Evolutionary conservation across 2,888 invertebrate species (phyloP).

Genomic region (Plebejus anna): DNA sequence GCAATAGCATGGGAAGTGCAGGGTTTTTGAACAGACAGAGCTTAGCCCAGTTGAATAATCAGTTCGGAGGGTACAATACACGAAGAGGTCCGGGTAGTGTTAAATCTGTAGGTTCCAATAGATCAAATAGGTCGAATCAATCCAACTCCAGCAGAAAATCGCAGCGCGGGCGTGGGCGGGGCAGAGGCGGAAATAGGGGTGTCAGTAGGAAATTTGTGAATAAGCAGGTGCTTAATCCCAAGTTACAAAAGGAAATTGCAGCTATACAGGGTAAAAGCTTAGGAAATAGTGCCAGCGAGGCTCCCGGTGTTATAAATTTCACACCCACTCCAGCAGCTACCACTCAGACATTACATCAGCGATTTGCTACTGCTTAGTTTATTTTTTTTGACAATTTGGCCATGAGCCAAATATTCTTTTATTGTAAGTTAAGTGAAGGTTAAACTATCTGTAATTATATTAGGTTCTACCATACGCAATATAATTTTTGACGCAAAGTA

Average conservation of each 20-base stretch:
- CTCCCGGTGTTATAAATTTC: conserved; percentile 51
- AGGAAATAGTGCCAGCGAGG: conserved; percentile 41
- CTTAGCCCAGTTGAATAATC: conserved; percentile 62
- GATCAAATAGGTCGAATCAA: conserved; percentile 54
- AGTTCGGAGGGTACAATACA: conserved; percentile 57
- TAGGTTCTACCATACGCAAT: neutral
- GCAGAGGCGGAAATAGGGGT: conserved; percentile 58
- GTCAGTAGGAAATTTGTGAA: conserved; percentile 63
- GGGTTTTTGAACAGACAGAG: conserved; percentile 65
- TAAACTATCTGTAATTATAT: neutral
- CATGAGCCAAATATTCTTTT: neutral
- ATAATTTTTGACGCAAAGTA: neutral
- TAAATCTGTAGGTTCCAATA: conserved; percentile 65
- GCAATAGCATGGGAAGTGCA: conserved; percentile 65
- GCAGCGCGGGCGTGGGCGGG: conserved; percentile 53
- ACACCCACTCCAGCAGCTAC: conserved; percentile 66
- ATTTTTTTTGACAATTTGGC: conserved; percentile 12
- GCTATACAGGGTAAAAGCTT: conserved; percentile 64
- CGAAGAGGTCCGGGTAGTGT: conserved; percentile 68
- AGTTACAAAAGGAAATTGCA: conserved; percentile 71
- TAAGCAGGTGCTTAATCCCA: conserved; percentile 64
- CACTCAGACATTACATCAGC: conserved; percentile 64
- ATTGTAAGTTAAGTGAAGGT: neutral
- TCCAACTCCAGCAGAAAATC: conserved; percentile 58
- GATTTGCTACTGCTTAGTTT: conserved; percentile 59